Evolutionary conservation across 2,113 vertebrate species (phyloP).

Genomic region (Crypturellus undulatus): DNA sequence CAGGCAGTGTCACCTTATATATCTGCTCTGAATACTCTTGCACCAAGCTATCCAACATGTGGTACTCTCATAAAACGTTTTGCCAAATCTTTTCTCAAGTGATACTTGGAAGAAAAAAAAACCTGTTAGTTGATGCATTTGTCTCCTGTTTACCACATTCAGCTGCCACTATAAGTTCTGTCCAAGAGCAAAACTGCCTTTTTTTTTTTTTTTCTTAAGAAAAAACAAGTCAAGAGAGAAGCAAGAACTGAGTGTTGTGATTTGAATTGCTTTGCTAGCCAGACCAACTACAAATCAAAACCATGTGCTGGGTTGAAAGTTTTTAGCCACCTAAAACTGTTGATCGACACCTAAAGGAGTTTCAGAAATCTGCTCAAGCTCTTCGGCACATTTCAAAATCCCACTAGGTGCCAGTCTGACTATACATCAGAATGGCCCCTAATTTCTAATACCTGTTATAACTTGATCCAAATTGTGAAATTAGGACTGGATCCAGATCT

Average conservation of each 20-base stretch:
- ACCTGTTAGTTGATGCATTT: constrained; percentile 50
- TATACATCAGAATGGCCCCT: constrained; percentile 37
- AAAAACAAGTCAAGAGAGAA: background rate
- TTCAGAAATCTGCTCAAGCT: constrained; percentile 31
- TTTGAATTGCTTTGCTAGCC: constrained; percentile 17
- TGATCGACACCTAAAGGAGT: background rate
- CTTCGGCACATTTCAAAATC: constrained; percentile 42
- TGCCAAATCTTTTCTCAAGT: constrained; percentile 64
- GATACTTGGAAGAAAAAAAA: constrained; percentile 10
- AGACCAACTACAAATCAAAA: constrained; percentile 54
- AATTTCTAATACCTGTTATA: constrained; percentile 47
- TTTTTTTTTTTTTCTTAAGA: background rate
- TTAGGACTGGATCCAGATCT: constrained; percentile 24
- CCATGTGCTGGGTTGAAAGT: constrained; percentile 38
- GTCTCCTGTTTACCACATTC: constrained; percentile 49
- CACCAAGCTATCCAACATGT: constrained; percentile 38
- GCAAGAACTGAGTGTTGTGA: background rate
- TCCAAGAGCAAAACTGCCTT: constrained; percentile 29
- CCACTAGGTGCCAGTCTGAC: constrained; percentile 64
- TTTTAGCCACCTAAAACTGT: constrained; percentile 41
- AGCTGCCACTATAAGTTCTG: constrained; percentile 52
- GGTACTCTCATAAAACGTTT: constrained; percentile 47
- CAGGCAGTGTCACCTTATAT: background rate
- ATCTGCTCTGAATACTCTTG: constrained; percentile 41
- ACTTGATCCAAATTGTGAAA: constrained; percentile 11